These are phyloP conservation scores for Sceloporus undulatus DNA, from an alignment of 2,113 vertebrate species.

Conservation along the genomic window DNA sequence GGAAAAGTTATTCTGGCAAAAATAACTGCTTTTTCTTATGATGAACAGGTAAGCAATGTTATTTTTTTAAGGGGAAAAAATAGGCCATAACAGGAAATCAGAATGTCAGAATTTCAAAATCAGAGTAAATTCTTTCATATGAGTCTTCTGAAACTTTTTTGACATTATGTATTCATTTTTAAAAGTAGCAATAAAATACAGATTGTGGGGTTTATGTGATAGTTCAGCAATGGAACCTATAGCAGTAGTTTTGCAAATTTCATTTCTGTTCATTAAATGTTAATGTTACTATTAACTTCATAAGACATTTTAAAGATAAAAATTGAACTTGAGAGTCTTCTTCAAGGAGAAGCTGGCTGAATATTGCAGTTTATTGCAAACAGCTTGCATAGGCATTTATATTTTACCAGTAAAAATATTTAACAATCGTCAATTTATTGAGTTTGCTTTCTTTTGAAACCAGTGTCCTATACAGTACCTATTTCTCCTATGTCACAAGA, in stretches of 20 bases:
- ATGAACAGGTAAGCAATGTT: constrained; percentile 77
- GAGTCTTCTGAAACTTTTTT: neutral
- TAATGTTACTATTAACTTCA: constrained; percentile 32
- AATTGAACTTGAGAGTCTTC: constrained; percentile 27
- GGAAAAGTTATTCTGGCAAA: constrained; percentile 74
- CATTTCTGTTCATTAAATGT: constrained; percentile 28
- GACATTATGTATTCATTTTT: neutral
- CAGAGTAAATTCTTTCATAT: constrained; percentile 48
- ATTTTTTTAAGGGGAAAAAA: constrained; percentile 42
- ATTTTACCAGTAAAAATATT: constrained; percentile 23
- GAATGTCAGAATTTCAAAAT: constrained; percentile 41
- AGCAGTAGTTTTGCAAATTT: constrained; percentile 15
- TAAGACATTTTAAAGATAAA: constrained; percentile 9
- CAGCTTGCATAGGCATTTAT: constrained; percentile 15
- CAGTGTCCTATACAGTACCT: neutral
- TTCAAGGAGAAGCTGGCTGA: too few relatives aligned
- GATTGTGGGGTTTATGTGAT: constrained; percentile 17
- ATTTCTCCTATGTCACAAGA: constrained; percentile 33
- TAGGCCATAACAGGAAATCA: constrained; percentile 39
- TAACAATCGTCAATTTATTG: constrained; percentile 30
- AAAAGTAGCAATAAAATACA: constrained; percentile 17
- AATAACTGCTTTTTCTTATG: constrained; percentile 66
- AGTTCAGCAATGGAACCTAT: constrained; percentile 5
- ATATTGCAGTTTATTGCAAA: neutral
- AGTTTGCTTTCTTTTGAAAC: neutral